Conservation (phyloP, 1,140 invertebrate species). For the Cotesia vestalis region DNA sequence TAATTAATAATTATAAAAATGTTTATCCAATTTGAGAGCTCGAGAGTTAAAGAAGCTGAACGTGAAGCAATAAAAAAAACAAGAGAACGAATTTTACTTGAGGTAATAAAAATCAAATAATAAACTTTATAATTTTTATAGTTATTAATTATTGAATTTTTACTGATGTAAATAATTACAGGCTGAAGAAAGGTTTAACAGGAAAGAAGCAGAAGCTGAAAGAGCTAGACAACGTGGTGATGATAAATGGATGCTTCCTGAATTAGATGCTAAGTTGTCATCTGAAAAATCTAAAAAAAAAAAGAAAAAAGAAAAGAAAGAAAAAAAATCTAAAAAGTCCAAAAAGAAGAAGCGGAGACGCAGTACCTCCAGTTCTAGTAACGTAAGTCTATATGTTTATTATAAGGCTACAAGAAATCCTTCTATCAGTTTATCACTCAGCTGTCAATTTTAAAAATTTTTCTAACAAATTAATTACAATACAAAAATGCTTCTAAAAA, state of each 20-base stretch:
- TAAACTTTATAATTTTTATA: conserved; percentile 10
- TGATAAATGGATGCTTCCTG: conserved; percentile 61
- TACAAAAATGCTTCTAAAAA: too few relatives aligned
- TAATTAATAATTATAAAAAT: not conserved
- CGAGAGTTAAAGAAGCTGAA: conserved; percentile 56
- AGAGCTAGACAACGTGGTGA: conserved; percentile 56
- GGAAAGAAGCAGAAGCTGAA: conserved; percentile 49
- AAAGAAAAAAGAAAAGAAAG: conserved; percentile 48
- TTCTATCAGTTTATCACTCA: too few relatives aligned
- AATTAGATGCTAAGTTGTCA: conserved; percentile 50
- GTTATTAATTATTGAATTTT: not conserved
- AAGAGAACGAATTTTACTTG: conserved; percentile 52
- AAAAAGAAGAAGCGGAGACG: conserved; percentile 48
- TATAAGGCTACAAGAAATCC: too few relatives aligned
- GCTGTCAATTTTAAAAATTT: too few relatives aligned
- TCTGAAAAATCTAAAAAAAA: conserved; percentile 38
- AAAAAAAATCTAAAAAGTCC: conserved; percentile 49
- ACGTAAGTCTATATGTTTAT: conserved; percentile 36
- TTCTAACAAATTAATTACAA: too few relatives aligned
- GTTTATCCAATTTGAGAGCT: conserved; percentile 62
- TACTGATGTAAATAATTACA: conserved; percentile 29
- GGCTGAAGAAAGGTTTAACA: conserved; percentile 52
- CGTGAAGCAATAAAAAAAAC: conserved; percentile 54
- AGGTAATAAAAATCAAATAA: conserved; percentile 39
- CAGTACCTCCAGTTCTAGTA: conserved; percentile 39